These are phyloP conservation scores for Streblospio benedicti DNA, from an alignment of 1,140 invertebrate species.

Conservation along the genomic window DNA sequence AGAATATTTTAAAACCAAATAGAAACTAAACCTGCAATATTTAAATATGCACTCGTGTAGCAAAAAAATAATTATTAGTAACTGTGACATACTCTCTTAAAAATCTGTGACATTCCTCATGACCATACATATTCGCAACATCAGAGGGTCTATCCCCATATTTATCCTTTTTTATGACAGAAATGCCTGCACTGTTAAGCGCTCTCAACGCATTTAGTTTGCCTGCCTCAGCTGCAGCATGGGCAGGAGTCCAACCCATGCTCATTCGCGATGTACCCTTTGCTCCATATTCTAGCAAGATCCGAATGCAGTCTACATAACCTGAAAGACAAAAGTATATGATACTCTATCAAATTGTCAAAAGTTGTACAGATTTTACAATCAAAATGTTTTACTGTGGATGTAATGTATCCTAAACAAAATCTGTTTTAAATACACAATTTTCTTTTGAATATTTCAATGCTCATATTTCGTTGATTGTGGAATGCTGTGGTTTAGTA, in stretches of 20 bases:
- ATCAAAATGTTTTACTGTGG: neutral
- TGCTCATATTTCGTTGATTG: neutral
- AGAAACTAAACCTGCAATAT: no score
- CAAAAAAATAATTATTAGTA: no score
- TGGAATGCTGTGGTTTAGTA: neutral
- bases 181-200: constrained; percentile 29
- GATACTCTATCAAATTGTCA: neutral
- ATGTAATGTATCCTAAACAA: neutral
- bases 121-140: constrained; percentile 35
- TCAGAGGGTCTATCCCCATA: constrained; percentile 33
- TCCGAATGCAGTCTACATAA: constrained; percentile 35
- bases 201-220: constrained; percentile 29
- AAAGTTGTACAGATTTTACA: neutral
- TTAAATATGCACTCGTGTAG: no score
- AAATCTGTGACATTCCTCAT: constrained; percentile 32
- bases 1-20: no score
- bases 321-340: constrained; percentile 24
- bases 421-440: neutral
- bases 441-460: neutral
- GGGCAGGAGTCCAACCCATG: constrained; percentile 40
- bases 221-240: constrained; percentile 40
- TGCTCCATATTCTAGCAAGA: constrained; percentile 36
- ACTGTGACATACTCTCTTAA: constrained; percentile 34
- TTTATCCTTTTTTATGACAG: constrained; percentile 31
- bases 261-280: constrained; percentile 30